phyloP scores from a whole-genome alignment of 2,888 invertebrate species.

The Unio pictorum region DNA sequence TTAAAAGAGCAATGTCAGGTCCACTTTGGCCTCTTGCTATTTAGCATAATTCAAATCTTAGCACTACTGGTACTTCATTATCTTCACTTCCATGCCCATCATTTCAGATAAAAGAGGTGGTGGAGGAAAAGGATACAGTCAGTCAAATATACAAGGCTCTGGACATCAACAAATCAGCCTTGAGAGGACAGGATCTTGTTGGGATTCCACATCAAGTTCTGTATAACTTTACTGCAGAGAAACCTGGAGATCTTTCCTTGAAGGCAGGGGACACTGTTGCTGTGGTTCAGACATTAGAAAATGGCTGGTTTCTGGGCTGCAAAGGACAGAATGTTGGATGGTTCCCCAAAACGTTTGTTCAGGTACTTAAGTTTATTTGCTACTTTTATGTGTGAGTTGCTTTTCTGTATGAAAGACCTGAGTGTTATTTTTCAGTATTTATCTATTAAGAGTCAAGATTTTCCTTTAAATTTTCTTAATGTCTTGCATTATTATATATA shows the following conservation, averaged over 20 bases:
- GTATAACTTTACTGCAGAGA: slow-evolving; percentile 42
- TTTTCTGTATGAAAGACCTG: too few species aligned
- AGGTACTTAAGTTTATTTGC: slow-evolving; percentile 38
- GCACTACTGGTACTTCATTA: too few species aligned
- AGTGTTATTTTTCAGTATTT: too few species aligned
- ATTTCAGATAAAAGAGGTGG: too few species aligned
- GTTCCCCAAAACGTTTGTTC: slow-evolving; percentile 66
- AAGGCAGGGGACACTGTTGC: slow-evolving; percentile 59
- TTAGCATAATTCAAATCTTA: too few species aligned
- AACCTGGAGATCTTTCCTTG: slow-evolving; percentile 54
- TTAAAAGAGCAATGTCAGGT: too few species aligned
- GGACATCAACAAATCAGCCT: slow-evolving; percentile 26
- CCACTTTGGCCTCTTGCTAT: too few species aligned
- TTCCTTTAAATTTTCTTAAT: too few species aligned
- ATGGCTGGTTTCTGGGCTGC: slow-evolving; percentile 69
- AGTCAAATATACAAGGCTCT: slow-evolving; percentile 30
- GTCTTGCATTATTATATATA: too few species aligned
- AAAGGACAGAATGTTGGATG: slow-evolving; percentile 60
- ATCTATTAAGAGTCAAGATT: too few species aligned
- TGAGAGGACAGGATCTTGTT: slow-evolving; percentile 28
- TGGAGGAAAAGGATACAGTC: too few species aligned
- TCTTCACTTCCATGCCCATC: too few species aligned
- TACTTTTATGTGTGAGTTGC: background rate
- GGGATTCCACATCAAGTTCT: slow-evolving; percentile 48
- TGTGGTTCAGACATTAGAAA: slow-evolving; percentile 60